These are phyloP conservation scores for Otis tarda DNA, from an alignment of 2,113 vertebrate genomes.

Conservation along the genomic window DNA sequence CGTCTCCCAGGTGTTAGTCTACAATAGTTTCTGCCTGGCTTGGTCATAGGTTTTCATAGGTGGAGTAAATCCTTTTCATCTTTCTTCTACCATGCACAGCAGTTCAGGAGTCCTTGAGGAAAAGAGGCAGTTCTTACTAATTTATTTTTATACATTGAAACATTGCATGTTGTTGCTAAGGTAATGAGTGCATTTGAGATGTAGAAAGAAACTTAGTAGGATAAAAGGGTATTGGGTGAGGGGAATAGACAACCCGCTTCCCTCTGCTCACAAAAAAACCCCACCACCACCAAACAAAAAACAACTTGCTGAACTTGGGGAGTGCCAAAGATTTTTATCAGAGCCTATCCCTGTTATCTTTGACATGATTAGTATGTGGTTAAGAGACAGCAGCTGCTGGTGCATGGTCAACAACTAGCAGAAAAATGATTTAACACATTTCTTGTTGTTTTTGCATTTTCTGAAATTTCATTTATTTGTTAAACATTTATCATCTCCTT, in stretches of 20 bases:
- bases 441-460: not conserved
- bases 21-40: not conserved
- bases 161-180: not conserved
- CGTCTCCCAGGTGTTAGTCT: not conserved
- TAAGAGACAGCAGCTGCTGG: not conserved
- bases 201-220: not conserved
- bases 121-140: not conserved
- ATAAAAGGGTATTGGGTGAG: rapidly evolving
- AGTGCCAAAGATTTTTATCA: not conserved
- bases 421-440: not conserved
- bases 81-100: not conserved
- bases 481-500: not conserved
- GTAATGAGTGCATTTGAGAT: not conserved
- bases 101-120: not conserved
- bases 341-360: not conserved
- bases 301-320: not conserved
- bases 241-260: not conserved
- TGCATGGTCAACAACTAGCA: not conserved
- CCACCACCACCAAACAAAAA: not conserved
- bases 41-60: not conserved
- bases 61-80: not conserved
- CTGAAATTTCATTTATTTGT: not conserved
- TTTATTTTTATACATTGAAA: not conserved
- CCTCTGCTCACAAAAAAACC: too few relatives aligned
- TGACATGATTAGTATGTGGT: not conserved